Conservation (phyloP, 2,888 invertebrate genomes). For the Orchesella flavescens region DNA sequence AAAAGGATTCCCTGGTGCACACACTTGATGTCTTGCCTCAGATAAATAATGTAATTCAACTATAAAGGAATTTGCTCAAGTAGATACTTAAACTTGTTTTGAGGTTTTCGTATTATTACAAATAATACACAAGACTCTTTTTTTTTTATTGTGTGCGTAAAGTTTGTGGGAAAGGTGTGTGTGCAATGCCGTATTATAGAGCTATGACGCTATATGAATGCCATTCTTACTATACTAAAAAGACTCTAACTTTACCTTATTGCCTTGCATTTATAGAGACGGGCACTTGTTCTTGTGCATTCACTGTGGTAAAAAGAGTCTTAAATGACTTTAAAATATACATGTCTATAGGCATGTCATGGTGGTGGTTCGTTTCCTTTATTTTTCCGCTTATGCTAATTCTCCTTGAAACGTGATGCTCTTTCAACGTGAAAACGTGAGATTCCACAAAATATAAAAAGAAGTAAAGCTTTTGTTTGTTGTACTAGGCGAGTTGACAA, state of each 20-base stretch:
- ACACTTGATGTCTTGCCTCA: constrained; percentile 5
- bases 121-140: not conserved
- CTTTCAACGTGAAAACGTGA: not conserved
- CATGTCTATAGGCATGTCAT: no score
- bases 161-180: not conserved
- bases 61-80: not conserved
- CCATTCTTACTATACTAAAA: not conserved
- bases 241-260: not conserved
- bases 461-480: no score
- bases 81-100: constrained; percentile 1
- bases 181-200: constrained; percentile 1
- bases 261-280: not conserved
- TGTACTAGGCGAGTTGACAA: no score
- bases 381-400: constrained; percentile 23
- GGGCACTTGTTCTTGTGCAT: not conserved
- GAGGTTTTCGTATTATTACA: not conserved
- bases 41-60: not conserved
- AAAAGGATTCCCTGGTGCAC: constrained; percentile 24
- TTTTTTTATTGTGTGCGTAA: constrained; percentile 2
- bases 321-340: no score
- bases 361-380: constrained; percentile 11
- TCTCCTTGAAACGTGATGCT: constrained; percentile 26
- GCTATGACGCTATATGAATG: not conserved
- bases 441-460: constrained; percentile 2
- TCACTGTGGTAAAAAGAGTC: no score